These are phyloP conservation scores for Syngnathus rostellatus DNA, from an alignment of 2,797 vertebrate species.

Conservation along the genomic window DNA sequence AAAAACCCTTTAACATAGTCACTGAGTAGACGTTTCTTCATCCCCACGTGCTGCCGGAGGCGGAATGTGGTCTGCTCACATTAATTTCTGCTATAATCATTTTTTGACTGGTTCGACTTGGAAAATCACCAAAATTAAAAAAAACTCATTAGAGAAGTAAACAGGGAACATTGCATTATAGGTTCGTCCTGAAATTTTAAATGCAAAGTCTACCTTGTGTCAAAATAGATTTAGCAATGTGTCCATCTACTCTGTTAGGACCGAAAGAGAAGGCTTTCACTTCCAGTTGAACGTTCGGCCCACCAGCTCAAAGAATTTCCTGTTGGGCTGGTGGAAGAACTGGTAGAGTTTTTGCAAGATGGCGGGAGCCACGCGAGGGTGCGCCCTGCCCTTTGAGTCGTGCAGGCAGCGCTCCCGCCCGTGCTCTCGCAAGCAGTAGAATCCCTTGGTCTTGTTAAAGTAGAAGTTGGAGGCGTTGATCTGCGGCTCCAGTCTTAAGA, in stretches of 20 bases:
- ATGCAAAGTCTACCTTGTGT: slow-evolving; percentile 51
- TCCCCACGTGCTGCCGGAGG: too few species aligned
- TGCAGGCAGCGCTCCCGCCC: slow-evolving; percentile 90
- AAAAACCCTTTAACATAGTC: too few species aligned
- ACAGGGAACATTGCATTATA: background rate
- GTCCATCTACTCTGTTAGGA: slow-evolving; percentile 34
- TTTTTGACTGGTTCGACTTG: too few species aligned
- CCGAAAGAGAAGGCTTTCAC: slow-evolving; percentile 2
- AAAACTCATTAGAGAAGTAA: too few species aligned
- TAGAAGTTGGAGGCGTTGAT: slow-evolving; percentile 93
- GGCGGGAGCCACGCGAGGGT: slow-evolving; percentile 76
- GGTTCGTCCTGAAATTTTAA: background rate
- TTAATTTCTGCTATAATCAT: too few species aligned
- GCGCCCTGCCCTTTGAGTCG: slow-evolving; percentile 87
- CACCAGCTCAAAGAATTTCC: slow-evolving; percentile 87
- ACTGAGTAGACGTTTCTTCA: too few species aligned
- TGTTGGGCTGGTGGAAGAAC: slow-evolving; percentile 90
- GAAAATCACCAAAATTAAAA: too few species aligned
- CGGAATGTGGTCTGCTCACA: too few species aligned
- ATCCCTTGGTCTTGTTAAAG: slow-evolving; percentile 95
- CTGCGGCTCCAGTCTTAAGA: slow-evolving; percentile 81
- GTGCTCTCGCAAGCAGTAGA: slow-evolving; percentile 87
- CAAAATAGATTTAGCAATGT: slow-evolving; percentile 83
- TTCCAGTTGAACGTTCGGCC: slow-evolving; percentile 93
- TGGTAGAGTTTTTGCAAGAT: slow-evolving; percentile 82